Evolutionary conservation across 2,797 vertebrate genomes (phyloP), one percentile per base, ranked within the genome.

Genomic region (Delichon dasypus): DNA sequence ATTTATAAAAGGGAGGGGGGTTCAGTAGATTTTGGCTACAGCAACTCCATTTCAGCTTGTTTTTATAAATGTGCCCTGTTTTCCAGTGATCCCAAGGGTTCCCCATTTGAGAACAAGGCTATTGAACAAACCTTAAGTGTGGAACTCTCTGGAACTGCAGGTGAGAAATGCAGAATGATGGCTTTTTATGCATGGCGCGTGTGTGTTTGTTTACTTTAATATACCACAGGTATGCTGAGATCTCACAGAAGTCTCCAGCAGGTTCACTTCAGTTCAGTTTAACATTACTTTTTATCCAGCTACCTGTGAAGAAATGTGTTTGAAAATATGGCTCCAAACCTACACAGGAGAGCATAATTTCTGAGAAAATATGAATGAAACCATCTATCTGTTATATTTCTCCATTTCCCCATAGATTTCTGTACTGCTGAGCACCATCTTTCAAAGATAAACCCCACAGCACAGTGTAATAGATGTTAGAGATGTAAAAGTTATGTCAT

Each of bases 91-190:
- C 98, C 98, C 98, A 99, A 99, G 98, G 99, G 99, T 99, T 99
- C 99, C 98, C 99, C 99, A 98, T 99, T 99, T 99, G 99, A 99
- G 98, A 99, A 98, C 99, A 99, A 99, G 99, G 99, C 98, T 98
- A 99, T 98, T 99, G 99, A 99, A 98, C 98, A 98, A 98, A 99
- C 99, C 98, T 98, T 99, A 98, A 99, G 98, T 98, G 99, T 99
- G 98, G 99, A 99, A 98, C 99, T 99, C 98, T 99, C 99, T 98
- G 99, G 99, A 99, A 99, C 99, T 98, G 99, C 99, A 99, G 99
- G 99, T 99, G 97, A 98, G 98, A 88, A 85, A 18, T 58, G 50
- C 51, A 57, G 42, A 89, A 57, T 60, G 47, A 83, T 90, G 71
- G 25, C 60, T 70, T 7, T 91, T 58, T 58, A 95, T 96, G 94